Evolutionary conservation across 2,888 invertebrate species (phyloP).

Genomic region (Acheta domesticus): DNA sequence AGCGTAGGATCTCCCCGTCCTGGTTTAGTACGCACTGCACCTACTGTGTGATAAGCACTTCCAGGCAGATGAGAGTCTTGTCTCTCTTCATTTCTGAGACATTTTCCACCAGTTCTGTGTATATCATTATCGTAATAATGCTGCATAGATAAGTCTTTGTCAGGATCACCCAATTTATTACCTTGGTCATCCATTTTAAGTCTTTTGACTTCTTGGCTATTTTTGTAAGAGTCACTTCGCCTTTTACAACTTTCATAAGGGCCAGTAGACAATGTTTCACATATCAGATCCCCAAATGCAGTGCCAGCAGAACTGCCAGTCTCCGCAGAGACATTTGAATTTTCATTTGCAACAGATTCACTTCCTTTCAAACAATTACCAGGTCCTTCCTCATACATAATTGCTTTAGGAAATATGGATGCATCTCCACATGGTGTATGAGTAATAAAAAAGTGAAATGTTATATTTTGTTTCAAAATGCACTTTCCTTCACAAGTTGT

Average conservation of each 20-base stretch:
- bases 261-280: not conserved
- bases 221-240: conserved; percentile 19
- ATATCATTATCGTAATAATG: conserved; percentile 45
- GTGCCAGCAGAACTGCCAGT: not conserved
- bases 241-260: not conserved
- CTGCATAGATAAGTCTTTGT: not conserved
- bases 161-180: not conserved
- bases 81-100: conserved; percentile 53
- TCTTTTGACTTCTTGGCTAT: conserved; percentile 4
- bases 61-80: conserved; percentile 62
- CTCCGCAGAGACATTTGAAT: not conserved
- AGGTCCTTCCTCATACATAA: conserved; percentile 40
- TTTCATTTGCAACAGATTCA: not conserved
- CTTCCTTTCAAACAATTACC: conserved; percentile 34
- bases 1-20: conserved; percentile 81
- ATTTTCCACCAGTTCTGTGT: conserved; percentile 88
- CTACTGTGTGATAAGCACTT: conserved; percentile 62
- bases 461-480: conserved; percentile 55
- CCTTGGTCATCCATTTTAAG: not conserved
- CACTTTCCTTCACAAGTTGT: conserved; percentile 46
- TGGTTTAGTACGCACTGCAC: conserved; percentile 80
- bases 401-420: conserved; percentile 69
- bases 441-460: conserved; percentile 81
- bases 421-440: conserved; percentile 93
- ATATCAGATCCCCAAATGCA: not conserved